A percentile compares a stretch with the other conserved stretches of the same genome.
Evolutionary conservation across 92 coral and sea anemone genomes (phyloP).

Genomic region (Zoanthus sansibaricus): DNA sequence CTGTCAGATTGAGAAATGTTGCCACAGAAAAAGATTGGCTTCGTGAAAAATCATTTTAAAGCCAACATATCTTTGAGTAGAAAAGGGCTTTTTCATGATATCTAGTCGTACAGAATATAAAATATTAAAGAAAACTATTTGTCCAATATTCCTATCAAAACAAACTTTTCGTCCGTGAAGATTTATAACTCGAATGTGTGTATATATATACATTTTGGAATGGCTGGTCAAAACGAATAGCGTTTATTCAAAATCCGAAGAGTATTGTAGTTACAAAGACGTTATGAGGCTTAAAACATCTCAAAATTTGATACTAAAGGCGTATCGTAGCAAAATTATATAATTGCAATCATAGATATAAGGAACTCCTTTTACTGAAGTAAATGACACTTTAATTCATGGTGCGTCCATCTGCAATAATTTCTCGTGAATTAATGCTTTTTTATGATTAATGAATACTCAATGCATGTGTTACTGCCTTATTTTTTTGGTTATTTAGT

Average conservation of each 20-base stretch:
- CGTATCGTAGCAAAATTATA: neutral
- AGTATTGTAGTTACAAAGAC: too few relatives aligned
- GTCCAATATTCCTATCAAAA: too few relatives aligned
- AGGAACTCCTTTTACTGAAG: neutral
- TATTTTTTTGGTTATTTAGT: conserved; percentile 1
- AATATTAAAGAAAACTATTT: neutral
- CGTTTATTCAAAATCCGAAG: too few relatives aligned
- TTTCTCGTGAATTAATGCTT: neutral
- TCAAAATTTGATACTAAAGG: neutral
- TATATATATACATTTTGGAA: too few relatives aligned
- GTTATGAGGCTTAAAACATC: neutral
- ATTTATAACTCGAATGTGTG: too few relatives aligned
- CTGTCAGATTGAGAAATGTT: neutral
- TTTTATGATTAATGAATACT: neutral
- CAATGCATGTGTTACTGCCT: neutral
- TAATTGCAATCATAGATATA: neutral
- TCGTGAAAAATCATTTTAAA: neutral
- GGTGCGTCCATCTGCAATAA: neutral
- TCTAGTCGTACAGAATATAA: too few relatives aligned
- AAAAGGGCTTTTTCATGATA: too few relatives aligned
- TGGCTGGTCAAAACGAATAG: too few relatives aligned
- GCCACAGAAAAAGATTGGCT: neutral
- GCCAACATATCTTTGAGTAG: neutral
- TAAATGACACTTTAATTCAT: neutral
- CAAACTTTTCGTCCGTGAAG: too few relatives aligned